Percentiles rank a stretch among this genome's conserved stretches.
phyloP scores from a whole-genome alignment of 2,888 invertebrate species.

The Agrotis exclamationis region DNA sequence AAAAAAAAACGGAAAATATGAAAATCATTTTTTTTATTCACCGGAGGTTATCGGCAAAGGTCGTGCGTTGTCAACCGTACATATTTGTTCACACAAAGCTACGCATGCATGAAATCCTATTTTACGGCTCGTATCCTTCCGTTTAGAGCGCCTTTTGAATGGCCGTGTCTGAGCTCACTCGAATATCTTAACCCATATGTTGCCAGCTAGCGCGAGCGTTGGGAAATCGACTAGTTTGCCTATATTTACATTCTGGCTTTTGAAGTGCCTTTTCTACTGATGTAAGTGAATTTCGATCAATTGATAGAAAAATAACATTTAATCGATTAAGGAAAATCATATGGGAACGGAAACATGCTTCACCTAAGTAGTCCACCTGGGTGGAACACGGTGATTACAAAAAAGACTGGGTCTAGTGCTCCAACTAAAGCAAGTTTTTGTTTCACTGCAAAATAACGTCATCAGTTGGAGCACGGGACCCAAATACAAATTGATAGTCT shows the following conservation, averaged over 20 bases:
- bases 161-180: constrained; percentile 82
- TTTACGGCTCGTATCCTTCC: constrained; percentile 89
- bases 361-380: no score
- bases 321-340: no score
- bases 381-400: no score
- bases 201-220: constrained; percentile 70
- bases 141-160: constrained; percentile 89
- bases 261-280: constrained; percentile 14
- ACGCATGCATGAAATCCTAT: constrained; percentile 90
- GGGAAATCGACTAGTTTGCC: constrained; percentile 70
- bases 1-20: constrained; percentile 58
- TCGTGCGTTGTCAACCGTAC: constrained; percentile 88
- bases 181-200: constrained; percentile 83
- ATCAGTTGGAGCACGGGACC: no score
- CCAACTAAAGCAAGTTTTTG: no score
- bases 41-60: constrained; percentile 84
- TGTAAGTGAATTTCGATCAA: background rate
- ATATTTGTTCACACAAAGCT: constrained; percentile 89
- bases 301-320: background rate
- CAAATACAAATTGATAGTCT: no score
- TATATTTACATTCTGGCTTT: constrained; percentile 59
- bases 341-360: no score
- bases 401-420: no score
- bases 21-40: constrained; percentile 78
- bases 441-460: no score